Percentiles rank a stretch among this genome's conserved stretches.
These are phyloP conservation scores for Pseudopipra pipra DNA, from an alignment of 2,113 vertebrate genomes.

Conservation along the genomic window DNA sequence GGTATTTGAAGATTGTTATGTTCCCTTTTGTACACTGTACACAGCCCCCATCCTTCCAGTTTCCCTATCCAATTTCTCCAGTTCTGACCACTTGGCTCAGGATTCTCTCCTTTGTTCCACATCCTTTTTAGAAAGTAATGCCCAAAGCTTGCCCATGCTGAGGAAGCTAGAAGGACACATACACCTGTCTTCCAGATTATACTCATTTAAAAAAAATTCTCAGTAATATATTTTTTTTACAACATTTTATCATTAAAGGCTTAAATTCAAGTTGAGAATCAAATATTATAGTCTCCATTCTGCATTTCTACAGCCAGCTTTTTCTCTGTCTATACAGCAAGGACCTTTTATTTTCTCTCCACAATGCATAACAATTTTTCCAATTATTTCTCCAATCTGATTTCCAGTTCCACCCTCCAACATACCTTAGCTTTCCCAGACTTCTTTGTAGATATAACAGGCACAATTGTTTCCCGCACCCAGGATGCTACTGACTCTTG, in stretches of 20 bases:
- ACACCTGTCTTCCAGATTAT: neutral
- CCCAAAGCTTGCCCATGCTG: neutral
- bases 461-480: neutral
- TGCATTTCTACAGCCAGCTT: neutral
- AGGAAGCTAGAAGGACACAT: neutral
- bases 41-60: fast-evolving
- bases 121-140: neutral
- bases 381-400: neutral
- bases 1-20: neutral
- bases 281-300: neutral
- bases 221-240: neutral
- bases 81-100: neutral
- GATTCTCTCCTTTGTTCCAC: neutral
- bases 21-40: neutral
- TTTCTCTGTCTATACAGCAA: neutral
- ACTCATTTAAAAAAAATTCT: neutral
- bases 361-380: neutral
- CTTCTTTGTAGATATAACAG: neutral
- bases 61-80: neutral
- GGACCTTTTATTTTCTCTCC: neutral
- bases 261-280: neutral
- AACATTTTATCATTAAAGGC: neutral
- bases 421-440: neutral
- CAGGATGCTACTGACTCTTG: neutral
- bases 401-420: neutral